Evolutionary conservation across 2,113 vertebrate genomes (phyloP).

Genomic region (Trachemys scripta): DNA sequence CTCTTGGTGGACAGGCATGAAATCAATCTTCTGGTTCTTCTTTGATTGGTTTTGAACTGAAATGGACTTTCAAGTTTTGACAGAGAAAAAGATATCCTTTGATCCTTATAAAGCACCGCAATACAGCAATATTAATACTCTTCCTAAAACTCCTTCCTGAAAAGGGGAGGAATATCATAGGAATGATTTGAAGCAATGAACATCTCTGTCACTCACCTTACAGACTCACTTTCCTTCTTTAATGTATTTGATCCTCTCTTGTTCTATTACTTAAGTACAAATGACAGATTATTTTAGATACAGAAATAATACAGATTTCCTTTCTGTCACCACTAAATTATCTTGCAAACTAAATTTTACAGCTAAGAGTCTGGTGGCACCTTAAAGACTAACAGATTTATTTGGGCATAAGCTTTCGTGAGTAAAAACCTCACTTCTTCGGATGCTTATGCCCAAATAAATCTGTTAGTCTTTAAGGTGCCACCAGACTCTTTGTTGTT

Average conservation of each 20-base stretch:
- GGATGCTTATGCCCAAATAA: too few species aligned
- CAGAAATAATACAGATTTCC: slow-evolving; percentile 71
- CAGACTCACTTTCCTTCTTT: slow-evolving; percentile 52
- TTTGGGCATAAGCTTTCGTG: too few species aligned
- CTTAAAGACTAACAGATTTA: too few species aligned
- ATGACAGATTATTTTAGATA: slow-evolving; percentile 69
- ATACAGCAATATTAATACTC: background rate
- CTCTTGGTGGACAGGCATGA: background rate
- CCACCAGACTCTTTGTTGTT: too few species aligned
- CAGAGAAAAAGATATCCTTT: background rate
- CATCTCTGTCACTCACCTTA: slow-evolving; percentile 62
- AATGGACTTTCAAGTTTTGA: slow-evolving; percentile 50
- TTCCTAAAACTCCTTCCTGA: slow-evolving; percentile 14
- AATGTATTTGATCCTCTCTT: slow-evolving; percentile 60
- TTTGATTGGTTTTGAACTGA: slow-evolving; percentile 26
- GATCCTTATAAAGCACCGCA: background rate
- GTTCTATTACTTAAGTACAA: slow-evolving; percentile 62
- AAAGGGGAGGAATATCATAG: slow-evolving; percentile 29
- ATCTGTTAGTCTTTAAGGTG: too few species aligned
- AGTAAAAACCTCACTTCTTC: too few species aligned
- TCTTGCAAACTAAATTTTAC: slow-evolving; percentile 65
- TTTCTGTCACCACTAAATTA: slow-evolving; percentile 72
- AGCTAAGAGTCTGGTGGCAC: too few species aligned
- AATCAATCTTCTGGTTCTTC: slow-evolving; percentile 19
- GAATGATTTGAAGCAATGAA: slow-evolving; percentile 57